These are phyloP conservation scores for Cerastis rubricosa DNA, from an alignment of 2,888 invertebrate species.

Conservation along the genomic window DNA sequence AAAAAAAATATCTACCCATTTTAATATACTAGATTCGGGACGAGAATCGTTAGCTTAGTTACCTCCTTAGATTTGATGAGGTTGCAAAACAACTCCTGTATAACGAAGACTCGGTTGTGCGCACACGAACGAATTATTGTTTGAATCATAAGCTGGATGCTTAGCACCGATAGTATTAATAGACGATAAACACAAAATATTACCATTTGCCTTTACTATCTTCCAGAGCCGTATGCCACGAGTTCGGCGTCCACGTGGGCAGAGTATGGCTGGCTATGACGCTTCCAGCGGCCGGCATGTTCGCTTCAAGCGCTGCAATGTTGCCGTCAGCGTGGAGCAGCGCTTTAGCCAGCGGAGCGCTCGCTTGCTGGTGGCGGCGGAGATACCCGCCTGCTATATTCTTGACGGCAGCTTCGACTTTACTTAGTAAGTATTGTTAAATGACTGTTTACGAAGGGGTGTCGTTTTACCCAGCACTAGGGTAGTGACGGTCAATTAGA, in stretches of 20 bases:
- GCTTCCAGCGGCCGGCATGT: slow-evolving; percentile 97
- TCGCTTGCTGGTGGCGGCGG: slow-evolving; percentile 97
- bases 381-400: slow-evolving; percentile 95
- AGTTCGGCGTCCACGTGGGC: slow-evolving; percentile 97
- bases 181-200: neutral
- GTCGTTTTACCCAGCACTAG: neutral
- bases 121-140: too few species aligned
- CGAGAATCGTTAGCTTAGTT: too few species aligned
- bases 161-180: too few species aligned
- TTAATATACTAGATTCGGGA: too few species aligned
- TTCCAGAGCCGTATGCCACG: slow-evolving; percentile 95
- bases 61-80: too few species aligned
- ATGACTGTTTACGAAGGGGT: neutral
- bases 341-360: slow-evolving; percentile 95
- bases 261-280: slow-evolving; percentile 95
- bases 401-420: slow-evolving; percentile 95
- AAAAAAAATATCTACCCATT: too few species aligned
- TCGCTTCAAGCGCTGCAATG: slow-evolving; percentile 96
- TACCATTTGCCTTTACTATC: neutral
- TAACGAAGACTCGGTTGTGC: too few species aligned
- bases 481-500: neutral
- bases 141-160: too few species aligned
- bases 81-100: too few species aligned
- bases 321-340: slow-evolving; percentile 99
- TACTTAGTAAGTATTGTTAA: slow-evolving; percentile 89